Percentiles rank a stretch among this genome's conserved stretches.
phyloP scores from a whole-genome alignment of 1,140 invertebrate genomes.

The Bombus confusus region DNA sequence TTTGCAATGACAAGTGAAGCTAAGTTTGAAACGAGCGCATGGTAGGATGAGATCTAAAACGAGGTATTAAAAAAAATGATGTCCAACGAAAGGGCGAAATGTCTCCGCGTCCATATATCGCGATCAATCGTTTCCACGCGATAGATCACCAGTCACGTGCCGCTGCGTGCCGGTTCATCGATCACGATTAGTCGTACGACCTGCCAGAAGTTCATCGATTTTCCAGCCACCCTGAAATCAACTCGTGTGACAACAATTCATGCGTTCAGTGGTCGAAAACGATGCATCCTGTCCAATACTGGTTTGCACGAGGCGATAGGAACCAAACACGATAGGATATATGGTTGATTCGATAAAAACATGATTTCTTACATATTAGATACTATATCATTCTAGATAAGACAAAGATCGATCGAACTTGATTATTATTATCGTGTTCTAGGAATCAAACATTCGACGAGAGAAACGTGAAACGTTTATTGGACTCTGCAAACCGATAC shows the following conservation, averaged over 20 bases:
- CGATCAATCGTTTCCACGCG: conserved; percentile 52
- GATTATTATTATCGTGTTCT: neutral
- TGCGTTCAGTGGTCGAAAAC: conserved; percentile 14
- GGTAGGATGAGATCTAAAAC: neutral
- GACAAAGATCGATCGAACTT: neutral
- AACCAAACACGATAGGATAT: neutral
- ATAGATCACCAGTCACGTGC: conserved; percentile 54
- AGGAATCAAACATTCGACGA: neutral
- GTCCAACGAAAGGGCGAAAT: conserved; percentile 27
- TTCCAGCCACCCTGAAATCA: conserved; percentile 33
- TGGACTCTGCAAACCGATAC: neutral
- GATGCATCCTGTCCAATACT: neutral
- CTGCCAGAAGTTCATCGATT: conserved; percentile 52
- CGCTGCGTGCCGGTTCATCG: conserved; percentile 38
- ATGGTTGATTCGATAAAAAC: neutral
- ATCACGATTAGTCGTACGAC: conserved; percentile 51
- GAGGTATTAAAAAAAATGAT: conserved; percentile 5
- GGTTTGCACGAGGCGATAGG: neutral
- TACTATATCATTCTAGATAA: neutral
- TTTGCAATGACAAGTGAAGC: neutral
- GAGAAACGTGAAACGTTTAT: neutral
- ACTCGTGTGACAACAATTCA: conserved; percentile 40
- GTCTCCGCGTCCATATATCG: conserved; percentile 40
- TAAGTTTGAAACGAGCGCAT: neutral
- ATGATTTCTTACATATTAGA: neutral